A percentile compares a stretch with the other conserved stretches of the same genome.
Evolutionary conservation across 92 coral and sea anemone species (phyloP).

Genomic region (Epizoanthus ramosus): DNA sequence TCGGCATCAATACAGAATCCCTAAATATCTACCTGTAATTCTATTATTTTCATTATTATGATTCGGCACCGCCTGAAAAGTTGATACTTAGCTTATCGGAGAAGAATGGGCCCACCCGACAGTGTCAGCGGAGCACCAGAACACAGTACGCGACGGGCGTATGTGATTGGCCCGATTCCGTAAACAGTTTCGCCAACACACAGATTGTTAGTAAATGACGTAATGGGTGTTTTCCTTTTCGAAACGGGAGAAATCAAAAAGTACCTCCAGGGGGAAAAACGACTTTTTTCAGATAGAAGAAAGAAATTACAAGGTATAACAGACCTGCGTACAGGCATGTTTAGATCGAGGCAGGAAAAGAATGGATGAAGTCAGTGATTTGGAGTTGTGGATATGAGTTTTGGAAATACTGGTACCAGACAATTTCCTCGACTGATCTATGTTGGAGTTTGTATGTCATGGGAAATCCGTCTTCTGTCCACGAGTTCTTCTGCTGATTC

Average conservation of each 20-base stretch:
- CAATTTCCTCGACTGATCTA: conserved; percentile 40
- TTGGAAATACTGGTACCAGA: conserved; percentile 48
- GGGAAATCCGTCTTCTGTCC: conserved; percentile 1
- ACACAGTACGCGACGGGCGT: too few relatives aligned
- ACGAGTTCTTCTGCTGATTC: conserved; percentile 20
- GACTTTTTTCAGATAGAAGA: not conserved
- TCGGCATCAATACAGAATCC: too few relatives aligned
- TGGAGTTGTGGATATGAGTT: conserved; percentile 25
- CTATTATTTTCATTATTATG: too few relatives aligned
- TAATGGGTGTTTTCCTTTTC: not conserved
- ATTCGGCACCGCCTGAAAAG: too few relatives aligned
- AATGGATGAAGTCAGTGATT: not conserved
- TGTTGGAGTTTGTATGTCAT: conserved; percentile 38
- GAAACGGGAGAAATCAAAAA: conserved; percentile 7
- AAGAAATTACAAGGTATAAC: not conserved
- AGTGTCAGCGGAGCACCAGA: too few relatives aligned
- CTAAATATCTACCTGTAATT: too few relatives aligned
- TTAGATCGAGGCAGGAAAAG: not conserved
- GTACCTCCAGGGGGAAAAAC: not conserved
- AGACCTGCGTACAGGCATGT: not conserved
- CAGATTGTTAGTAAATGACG: conserved; percentile 32
- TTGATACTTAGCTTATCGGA: too few relatives aligned
- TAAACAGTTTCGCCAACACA: not conserved
- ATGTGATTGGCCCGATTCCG: conserved; percentile 15
- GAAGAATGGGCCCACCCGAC: too few relatives aligned